A percentile compares a stretch with the other conserved stretches of the same genome.
phyloP scores from a whole-genome alignment of 1,140 invertebrate genomes.

The Drosophila santomea region DNA sequence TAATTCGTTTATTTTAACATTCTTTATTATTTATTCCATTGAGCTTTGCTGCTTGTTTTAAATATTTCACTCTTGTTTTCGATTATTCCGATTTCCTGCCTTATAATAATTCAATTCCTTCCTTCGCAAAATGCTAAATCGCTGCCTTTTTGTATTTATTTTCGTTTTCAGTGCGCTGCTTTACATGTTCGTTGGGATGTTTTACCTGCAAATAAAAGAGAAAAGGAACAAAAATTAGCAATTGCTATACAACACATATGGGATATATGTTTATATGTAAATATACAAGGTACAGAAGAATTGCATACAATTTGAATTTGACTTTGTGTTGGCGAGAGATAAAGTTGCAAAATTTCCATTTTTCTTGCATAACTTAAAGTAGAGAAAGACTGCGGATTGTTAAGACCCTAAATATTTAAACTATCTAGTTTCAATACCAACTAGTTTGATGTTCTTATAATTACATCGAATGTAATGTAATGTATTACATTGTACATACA shows the following conservation, averaged over 20 bases:
- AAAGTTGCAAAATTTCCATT: not conserved
- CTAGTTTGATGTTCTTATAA: not conserved
- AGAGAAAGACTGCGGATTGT: too few species aligned
- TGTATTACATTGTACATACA: not conserved
- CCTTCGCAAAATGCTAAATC: not conserved
- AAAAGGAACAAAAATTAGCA: slow-evolving; percentile 30
- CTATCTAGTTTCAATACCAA: too few species aligned
- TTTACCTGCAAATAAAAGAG: slow-evolving; percentile 60
- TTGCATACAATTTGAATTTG: not conserved
- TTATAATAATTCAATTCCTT: slow-evolving; percentile 1
- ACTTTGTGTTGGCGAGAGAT: not conserved
- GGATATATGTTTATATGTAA: too few species aligned
- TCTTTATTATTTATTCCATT: too few species aligned
- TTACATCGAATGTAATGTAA: not conserved
- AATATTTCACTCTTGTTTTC: not conserved
- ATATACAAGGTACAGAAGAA: not conserved
- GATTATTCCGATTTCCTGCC: not conserved
- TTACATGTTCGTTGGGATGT: slow-evolving; percentile 27
- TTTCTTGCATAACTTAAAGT: not conserved
- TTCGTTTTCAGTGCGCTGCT: not conserved
- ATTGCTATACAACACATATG: not conserved
- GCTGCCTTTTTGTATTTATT: not conserved
- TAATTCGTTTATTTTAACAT: not conserved
- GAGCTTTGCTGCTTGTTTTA: not conserved
- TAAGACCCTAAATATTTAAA: too few species aligned